phyloP scores from a whole-genome alignment of 2,113 vertebrate genomes.

The Semicossyphus pulcher region DNA sequence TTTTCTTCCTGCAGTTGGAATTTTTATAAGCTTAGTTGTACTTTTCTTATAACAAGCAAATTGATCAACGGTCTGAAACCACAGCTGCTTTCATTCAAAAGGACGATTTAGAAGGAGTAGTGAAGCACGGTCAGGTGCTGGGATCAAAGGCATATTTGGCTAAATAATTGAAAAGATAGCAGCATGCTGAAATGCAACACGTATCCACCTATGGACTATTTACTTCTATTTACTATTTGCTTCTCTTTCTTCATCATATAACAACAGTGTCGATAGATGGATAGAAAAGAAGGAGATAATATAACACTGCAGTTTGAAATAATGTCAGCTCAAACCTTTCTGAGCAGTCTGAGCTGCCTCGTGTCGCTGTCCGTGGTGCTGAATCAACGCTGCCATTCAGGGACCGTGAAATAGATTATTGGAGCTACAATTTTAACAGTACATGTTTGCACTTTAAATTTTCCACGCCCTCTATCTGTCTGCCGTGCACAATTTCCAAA shows the following conservation, averaged over 20 bases:
- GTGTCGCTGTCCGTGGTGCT: conserved; percentile 82
- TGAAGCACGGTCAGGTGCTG: conserved; percentile 44
- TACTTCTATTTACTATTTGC: conserved; percentile 18
- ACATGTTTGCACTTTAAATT: conserved; percentile 52
- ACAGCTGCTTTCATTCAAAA: conserved; percentile 12
- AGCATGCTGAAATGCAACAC: conserved; percentile 19
- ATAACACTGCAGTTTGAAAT: conserved; percentile 22
- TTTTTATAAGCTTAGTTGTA: neutral
- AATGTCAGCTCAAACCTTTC: conserved; percentile 31
- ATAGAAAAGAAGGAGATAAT: neutral
- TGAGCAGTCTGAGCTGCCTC: conserved; percentile 8
- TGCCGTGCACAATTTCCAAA: conserved; percentile 32
- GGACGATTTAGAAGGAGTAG: conserved; percentile 21
- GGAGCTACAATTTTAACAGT: conserved; percentile 50
- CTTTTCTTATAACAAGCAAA: conserved; percentile 5
- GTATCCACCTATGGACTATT: conserved; percentile 8
- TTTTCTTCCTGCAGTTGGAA: neutral
- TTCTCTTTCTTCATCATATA: neutral
- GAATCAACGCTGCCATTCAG: conserved; percentile 51
- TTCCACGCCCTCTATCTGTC: conserved; percentile 10
- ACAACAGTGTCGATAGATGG: neutral
- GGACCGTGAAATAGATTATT: conserved; percentile 47
- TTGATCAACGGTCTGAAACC: conserved; percentile 4
- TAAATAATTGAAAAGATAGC: conserved; percentile 59
- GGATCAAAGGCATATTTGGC: conserved; percentile 50